A percentile compares a stretch with the other conserved stretches of the same genome.
These are phyloP conservation scores for Ectropis grisescens DNA, from an alignment of 1,140 invertebrate species.

Conservation along the genomic window DNA sequence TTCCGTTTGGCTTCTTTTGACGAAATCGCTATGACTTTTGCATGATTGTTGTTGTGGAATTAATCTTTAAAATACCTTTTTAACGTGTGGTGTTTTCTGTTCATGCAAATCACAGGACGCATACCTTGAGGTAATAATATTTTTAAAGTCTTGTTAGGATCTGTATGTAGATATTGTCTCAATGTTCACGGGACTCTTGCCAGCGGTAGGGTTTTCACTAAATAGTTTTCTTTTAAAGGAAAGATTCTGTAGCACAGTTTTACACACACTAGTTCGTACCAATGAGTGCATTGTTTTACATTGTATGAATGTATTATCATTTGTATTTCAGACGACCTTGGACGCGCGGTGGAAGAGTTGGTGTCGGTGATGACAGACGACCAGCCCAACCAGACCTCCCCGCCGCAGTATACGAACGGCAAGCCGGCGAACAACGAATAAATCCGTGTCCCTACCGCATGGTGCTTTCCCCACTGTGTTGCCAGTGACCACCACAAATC, in stretches of 20 bases:
- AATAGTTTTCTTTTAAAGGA: too few relatives aligned
- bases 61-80: constrained; percentile 7
- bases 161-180: too few relatives aligned
- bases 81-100: constrained; percentile 17
- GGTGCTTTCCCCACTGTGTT: constrained; percentile 18
- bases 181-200: too few relatives aligned
- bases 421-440: constrained; percentile 13
- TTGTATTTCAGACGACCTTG: constrained; percentile 79
- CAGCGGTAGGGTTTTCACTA: too few relatives aligned
- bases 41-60: constrained; percentile 18
- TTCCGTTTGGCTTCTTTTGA: too few relatives aligned
- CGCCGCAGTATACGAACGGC: constrained; percentile 59
- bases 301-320: too few relatives aligned
- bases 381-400: constrained; percentile 25
- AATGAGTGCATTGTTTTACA: too few relatives aligned
- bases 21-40: too few relatives aligned
- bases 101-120: constrained; percentile 43
- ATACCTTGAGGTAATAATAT: constrained; percentile 57
- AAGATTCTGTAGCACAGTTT: too few relatives aligned
- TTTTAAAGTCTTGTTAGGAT: too few relatives aligned
- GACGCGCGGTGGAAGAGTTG: constrained; percentile 86
- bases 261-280: too few relatives aligned
- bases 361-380: constrained; percentile 91
- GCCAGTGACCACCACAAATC: neutral
- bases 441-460: too few relatives aligned